A percentile compares a stretch with the other conserved stretches of the same genome.
Conservation (phyloP, 2,888 invertebrate genomes). For the Melipona beecheii region DNA sequence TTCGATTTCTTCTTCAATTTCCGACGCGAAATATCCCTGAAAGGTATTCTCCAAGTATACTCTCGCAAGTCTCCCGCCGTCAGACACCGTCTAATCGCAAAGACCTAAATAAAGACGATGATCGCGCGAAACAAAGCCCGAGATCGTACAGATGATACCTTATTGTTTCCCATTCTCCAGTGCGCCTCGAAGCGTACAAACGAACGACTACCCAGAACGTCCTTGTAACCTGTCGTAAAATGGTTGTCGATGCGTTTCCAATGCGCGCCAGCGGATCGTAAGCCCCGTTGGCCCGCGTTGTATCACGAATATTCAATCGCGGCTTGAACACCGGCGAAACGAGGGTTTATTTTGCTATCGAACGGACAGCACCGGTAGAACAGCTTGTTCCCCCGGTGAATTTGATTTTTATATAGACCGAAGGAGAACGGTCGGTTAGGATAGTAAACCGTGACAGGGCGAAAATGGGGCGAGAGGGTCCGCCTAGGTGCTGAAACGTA, state of each 20-base stretch:
- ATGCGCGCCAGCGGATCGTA: constrained; percentile 4
- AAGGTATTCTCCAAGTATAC: too few relatives aligned
- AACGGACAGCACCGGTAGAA: background rate
- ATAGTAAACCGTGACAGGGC: background rate
- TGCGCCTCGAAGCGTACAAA: too few relatives aligned
- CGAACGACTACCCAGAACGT: too few relatives aligned
- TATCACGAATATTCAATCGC: constrained; percentile 31
- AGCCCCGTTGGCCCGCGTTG: background rate
- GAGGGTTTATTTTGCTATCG: constrained; percentile 26
- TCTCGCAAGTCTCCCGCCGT: background rate
- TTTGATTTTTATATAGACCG: constrained; percentile 52
- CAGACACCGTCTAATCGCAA: background rate
- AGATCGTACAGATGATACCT: background rate
- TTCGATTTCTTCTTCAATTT: too few relatives aligned
- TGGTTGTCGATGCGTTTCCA: background rate
- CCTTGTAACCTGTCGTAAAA: background rate
- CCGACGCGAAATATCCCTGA: too few relatives aligned
- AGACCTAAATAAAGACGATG: background rate
- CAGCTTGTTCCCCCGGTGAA: constrained; percentile 32
- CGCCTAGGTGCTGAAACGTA: constrained; percentile 60
- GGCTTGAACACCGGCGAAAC: background rate
- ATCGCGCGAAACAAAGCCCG: background rate
- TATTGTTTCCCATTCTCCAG: background rate
- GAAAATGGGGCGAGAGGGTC: constrained; percentile 22
- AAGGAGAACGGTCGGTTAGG: constrained; percentile 24